phyloP scores from a whole-genome alignment of 2,797 vertebrate species.

The Argya squamiceps region DNA sequence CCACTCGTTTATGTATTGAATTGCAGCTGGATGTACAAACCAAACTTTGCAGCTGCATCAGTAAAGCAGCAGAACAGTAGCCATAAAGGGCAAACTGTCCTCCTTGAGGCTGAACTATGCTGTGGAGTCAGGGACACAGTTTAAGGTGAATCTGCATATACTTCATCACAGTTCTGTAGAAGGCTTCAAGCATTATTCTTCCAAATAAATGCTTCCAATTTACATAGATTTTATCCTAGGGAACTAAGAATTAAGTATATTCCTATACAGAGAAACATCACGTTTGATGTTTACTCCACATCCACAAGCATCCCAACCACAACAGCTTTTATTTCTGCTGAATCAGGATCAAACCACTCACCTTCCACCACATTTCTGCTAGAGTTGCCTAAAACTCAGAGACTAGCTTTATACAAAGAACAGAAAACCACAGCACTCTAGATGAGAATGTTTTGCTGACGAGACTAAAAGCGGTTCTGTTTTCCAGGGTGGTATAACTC shows the following conservation, averaged over 20 bases:
- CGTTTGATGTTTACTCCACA: not conserved
- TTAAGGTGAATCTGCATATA: not conserved
- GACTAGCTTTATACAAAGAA: not conserved
- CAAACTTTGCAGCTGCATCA: not conserved
- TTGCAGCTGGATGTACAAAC: not conserved
- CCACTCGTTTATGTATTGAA: not conserved
- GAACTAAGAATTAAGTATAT: not conserved
- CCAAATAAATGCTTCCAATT: not conserved
- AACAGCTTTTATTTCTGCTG: not conserved
- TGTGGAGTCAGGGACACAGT: not conserved
- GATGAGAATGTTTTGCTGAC: not conserved
- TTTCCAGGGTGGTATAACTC: slow-evolving; percentile 2
- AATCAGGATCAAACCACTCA: not conserved
- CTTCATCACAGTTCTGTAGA: not conserved
- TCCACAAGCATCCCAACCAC: not conserved
- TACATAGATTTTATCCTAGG: not conserved
- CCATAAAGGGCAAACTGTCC: not conserved
- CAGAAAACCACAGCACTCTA: not conserved
- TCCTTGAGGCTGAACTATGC: not conserved
- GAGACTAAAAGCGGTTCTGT: not conserved
- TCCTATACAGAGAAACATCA: rapidly evolving
- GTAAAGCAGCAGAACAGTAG: not conserved
- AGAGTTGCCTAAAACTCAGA: not conserved
- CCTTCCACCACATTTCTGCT: not conserved
- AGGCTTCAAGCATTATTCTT: not conserved